Evolutionary conservation across 2,797 vertebrate genomes (phyloP).

Genomic region (Morelia viridis): DNA sequence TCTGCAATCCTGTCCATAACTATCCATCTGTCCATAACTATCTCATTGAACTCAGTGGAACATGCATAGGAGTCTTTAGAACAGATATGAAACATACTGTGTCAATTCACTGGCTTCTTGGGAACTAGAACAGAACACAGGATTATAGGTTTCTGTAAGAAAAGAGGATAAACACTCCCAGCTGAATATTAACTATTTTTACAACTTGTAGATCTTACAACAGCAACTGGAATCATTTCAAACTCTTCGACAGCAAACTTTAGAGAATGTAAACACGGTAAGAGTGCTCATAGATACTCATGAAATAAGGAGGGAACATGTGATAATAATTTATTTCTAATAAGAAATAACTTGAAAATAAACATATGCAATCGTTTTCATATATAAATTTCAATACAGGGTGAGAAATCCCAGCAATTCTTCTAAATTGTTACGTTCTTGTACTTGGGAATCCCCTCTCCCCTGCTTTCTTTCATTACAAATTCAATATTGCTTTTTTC

Average conservation of each 20-base stretch:
- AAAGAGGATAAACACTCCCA: background rate
- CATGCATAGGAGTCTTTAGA: background rate
- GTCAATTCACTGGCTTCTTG: background rate
- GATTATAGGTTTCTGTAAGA: background rate
- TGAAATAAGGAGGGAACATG: slow-evolving; percentile 6
- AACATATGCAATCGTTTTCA: background rate
- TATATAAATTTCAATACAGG: background rate
- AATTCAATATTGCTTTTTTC: background rate
- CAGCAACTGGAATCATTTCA: slow-evolving; percentile 69
- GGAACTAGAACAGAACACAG: background rate
- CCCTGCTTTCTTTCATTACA: background rate
- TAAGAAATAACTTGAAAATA: background rate
- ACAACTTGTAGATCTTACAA: slow-evolving; percentile 60
- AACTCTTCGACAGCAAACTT: slow-evolving; percentile 64
- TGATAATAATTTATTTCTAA: background rate
- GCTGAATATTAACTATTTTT: slow-evolving; percentile 8
- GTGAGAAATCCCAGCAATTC: background rate
- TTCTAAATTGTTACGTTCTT: background rate
- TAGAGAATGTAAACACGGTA: slow-evolving; percentile 68
- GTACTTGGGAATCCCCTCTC: background rate
- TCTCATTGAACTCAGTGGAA: background rate
- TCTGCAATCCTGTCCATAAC: background rate
- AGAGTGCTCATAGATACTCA: slow-evolving; percentile 18
- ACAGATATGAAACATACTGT: background rate
- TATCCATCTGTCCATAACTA: background rate